A percentile compares a stretch with the other conserved stretches of the same genome.
phyloP scores from a whole-genome alignment of 2,888 invertebrate species.

The Argyresthia albistria region DNA sequence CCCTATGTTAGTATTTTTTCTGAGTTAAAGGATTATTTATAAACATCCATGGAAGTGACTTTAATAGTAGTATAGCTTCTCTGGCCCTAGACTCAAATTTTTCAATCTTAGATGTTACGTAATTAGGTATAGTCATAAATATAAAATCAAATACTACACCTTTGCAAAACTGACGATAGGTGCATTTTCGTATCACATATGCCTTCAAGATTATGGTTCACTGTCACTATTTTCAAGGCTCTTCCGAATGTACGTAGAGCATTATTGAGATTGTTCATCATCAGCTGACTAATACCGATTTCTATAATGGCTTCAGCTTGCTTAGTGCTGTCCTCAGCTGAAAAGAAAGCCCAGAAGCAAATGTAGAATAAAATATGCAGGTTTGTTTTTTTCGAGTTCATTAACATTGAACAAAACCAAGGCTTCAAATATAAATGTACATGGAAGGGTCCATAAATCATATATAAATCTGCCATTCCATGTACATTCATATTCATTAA shows the following conservation, averaged over 20 bases:
- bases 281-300: constrained; percentile 65
- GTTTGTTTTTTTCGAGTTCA: no score
- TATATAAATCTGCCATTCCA: no score
- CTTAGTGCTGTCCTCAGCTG: constrained; percentile 53
- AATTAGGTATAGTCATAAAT: neutral
- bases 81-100: no score
- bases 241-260: constrained; percentile 62
- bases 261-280: constrained; percentile 53
- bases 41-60: no score
- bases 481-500: no score
- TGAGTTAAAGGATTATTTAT: no score
- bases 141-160: constrained; percentile 24
- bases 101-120: neutral
- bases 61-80: no score
- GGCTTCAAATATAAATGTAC: no score
- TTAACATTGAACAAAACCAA: no score
- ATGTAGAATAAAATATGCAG: no score
- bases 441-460: no score
- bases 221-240: constrained; percentile 49
- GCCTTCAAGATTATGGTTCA: constrained; percentile 43
- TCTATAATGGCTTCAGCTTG: constrained; percentile 65
- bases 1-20: no score
- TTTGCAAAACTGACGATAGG: constrained; percentile 66
- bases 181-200: constrained; percentile 68
- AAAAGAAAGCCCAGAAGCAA: constrained; percentile 7